These are phyloP conservation scores for Cheilosia impressa DNA, from an alignment of 2,888 invertebrate genomes.

Conservation along the genomic window DNA sequence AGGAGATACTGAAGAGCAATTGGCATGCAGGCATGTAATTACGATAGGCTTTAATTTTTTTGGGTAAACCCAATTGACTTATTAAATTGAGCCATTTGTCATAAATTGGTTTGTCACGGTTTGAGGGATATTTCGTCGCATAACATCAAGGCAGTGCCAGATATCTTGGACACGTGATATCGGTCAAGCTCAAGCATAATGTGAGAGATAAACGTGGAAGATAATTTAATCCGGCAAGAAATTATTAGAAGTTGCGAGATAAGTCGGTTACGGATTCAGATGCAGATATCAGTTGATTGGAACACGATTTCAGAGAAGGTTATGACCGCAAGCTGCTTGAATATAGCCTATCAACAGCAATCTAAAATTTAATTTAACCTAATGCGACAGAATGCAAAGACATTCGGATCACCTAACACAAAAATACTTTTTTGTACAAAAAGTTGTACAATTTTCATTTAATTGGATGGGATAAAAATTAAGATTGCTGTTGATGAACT, in stretches of 20 bases:
- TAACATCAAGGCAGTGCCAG: constrained; percentile 3
- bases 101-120: constrained; percentile 21
- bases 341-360: no score
- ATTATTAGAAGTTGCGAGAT: background rate
- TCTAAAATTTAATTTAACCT: no score
- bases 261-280: background rate
- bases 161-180: constrained; percentile 5
- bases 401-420: no score
- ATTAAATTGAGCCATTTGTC: background rate
- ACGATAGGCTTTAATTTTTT: background rate
- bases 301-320: no score
- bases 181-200: background rate
- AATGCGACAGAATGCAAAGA: no score
- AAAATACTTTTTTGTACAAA: no score
- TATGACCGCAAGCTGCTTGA: no score
- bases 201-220: background rate
- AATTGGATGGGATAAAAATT: no score
- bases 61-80: constrained; percentile 2
- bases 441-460: no score
- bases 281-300: no score
- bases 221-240: background rate
- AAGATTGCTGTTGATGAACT: no score
- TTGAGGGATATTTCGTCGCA: background rate
- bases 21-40: background rate
- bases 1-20: background rate